Percentiles rank a stretch among this genome's conserved stretches.
Evolutionary conservation across 1,140 invertebrate genomes (phyloP).

Genomic region (Drosophila varians): DNA sequence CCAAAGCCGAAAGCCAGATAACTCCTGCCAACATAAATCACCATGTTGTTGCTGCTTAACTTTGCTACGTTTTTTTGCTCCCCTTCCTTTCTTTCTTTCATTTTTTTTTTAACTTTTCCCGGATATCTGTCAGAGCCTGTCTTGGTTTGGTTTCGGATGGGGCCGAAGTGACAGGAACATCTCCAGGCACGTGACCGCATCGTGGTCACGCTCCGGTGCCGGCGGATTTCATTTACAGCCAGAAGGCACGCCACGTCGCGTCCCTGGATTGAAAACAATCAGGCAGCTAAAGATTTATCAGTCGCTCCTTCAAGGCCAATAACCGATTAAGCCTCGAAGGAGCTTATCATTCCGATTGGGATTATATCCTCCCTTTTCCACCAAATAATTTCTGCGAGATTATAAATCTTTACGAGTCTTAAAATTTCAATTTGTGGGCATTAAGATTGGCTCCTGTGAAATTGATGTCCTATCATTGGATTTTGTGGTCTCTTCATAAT

Average conservation of each 20-base stretch:
- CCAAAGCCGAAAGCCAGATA: slow-evolving; percentile 58
- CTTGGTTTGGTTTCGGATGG: background rate
- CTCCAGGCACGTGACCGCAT: slow-evolving; percentile 68
- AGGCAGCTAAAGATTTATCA: slow-evolving; percentile 33
- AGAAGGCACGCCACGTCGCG: slow-evolving; percentile 48
- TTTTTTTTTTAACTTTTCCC: slow-evolving; percentile 63
- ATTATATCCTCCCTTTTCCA: background rate
- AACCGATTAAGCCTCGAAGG: slow-evolving; percentile 28
- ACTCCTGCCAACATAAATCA: slow-evolving; percentile 69
- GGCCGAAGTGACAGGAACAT: slow-evolving; percentile 16
- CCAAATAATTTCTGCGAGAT: slow-evolving; percentile 19
- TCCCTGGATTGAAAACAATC: slow-evolving; percentile 53
- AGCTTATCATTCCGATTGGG: slow-evolving; percentile 12
- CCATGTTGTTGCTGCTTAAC: slow-evolving; percentile 51
- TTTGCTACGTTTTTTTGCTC: slow-evolving; percentile 27
- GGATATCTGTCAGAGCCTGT: slow-evolving; percentile 51
- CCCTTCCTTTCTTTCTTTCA: background rate
- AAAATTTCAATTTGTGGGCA: slow-evolving; percentile 18
- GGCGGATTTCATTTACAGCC: slow-evolving; percentile 60
- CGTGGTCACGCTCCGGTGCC: slow-evolving; percentile 58
- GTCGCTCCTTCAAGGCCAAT: slow-evolving; percentile 24
- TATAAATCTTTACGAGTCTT: slow-evolving; percentile 17
- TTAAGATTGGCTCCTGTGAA: background rate
- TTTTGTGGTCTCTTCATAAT: background rate
- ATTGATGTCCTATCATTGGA: background rate